Base-by-base conservation (phyloP, 1,140 invertebrate species). In the Lasioglossum baleicum region DNA sequence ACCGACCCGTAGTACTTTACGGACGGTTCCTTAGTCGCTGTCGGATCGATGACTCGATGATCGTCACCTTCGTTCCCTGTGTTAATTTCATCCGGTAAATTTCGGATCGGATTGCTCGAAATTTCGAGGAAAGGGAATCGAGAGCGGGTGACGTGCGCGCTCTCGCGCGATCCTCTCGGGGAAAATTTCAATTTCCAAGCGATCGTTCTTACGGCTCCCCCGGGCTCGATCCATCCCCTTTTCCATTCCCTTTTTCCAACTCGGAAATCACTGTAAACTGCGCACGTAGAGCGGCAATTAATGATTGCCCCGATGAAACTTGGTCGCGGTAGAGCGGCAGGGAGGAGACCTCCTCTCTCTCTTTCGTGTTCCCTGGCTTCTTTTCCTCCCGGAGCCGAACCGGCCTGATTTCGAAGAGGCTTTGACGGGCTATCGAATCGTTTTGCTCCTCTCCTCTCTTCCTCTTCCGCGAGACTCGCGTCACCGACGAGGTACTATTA, bases 131-230 rank as follows among this genome's bases (percentile, higher is more conserved):
- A 15, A 58, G n/a, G 35, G 3, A 35, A 35, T 35, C 56, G 56
- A 17, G 10, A 17, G 10, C 2, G 31, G 51, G 20, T 4, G 40
- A 40, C 31, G 31, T 31, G 31, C 15, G 15, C 51, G 26, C 61
- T 15, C 13, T 15, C 51, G 3, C 64, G 7, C 42, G n/a, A 67
- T 4, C 22, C 20, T 48, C 42, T 26, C 22, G 8, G n/a, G 22
- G 11, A 67, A 67, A 48, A 48, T 48, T 67, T 67, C 65, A 51
- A 48, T 67, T 51, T 48, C 42, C 40, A 67, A 48, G n/a, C 42
- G n/a, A 40, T 40, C 31, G 61, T 40, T 35, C 35, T 63, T 63
- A 63, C 61, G 26, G 15, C 26, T 26, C 61, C 42, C 42, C 8
- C 1, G 42, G n/a, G 15, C 4, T 5, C 44, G 48, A 69, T 69